Evolutionary conservation across 2,888 invertebrate species (phyloP), one percentile per base, ranked within the genome.

Genomic region (Acrobasis suavella): DNA sequence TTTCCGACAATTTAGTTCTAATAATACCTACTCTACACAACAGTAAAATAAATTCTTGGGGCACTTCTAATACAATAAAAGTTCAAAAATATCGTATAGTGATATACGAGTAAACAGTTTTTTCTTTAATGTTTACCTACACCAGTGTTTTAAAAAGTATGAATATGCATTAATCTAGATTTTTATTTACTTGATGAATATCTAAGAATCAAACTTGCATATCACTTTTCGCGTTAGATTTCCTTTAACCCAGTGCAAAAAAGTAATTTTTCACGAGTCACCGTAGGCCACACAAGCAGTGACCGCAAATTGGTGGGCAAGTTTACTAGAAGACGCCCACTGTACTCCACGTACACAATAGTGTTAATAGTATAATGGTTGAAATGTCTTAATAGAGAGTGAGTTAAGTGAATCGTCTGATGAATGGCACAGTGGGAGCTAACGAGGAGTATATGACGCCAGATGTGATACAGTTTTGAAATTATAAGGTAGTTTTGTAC

Each of bases 331-430:
- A 77, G 72, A 83, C 80, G 83, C 83, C 85, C 76, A 76, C 82
- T 70, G 83, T 85, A 83, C 79, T 74, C 86, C 80, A 83, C 65
- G 67, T 63, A 65, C 63, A 85, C 85, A 87, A 87, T 83, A 72
- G 70, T 66, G 56, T 42, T 56, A 56, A 56, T 56, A 56, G 56
- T 42, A 56, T 56, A 56, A 56, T 70, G 69, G 74, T 74, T 81
- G 80, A 79, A 83, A 82, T 74, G 76, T 82, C 81, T 85, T 81
- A 81, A 83, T 85, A 79, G 72, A 72, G 72, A 78, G 76, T 75
- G 78, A 81, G 76, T 75, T 78, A 72, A 74, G 73, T 70, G 69
- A 76, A 74, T 71, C 70, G 63, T 46, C 62, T 80, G 79, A 82
- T 83, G 77, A 80, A 84, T 83, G 72, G 76, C 77, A 58, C 77